Evolutionary conservation across 92 coral and sea anemone genomes (phyloP).

Genomic region (Siderastrea siderea): DNA sequence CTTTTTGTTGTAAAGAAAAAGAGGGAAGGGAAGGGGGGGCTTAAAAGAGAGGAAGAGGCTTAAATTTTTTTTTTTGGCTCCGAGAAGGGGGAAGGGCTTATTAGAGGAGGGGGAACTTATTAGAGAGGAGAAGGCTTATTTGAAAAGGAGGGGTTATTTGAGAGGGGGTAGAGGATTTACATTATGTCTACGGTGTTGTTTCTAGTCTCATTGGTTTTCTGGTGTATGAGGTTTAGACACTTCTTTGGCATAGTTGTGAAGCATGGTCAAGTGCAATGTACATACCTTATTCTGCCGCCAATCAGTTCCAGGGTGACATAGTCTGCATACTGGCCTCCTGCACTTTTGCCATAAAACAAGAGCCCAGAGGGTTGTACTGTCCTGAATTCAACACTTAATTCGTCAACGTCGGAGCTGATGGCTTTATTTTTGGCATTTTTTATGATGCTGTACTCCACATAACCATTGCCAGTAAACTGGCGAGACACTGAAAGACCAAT

Average conservation of each 20-base stretch:
- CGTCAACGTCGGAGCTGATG: conserved; percentile 29
- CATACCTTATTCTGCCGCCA: conserved; percentile 87
- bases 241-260: not conserved
- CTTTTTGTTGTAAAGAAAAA: no score
- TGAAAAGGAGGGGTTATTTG: no score
- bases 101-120: no score
- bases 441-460: conserved; percentile 15
- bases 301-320: conserved; percentile 81
- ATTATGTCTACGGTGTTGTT: no score
- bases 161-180: no score
- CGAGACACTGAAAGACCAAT: conserved; percentile 24
- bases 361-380: conserved; percentile 84
- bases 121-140: no score
- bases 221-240: no score
- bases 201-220: no score
- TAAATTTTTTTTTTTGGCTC: no score
- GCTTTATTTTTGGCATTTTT: not conserved
- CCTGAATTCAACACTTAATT: conserved; percentile 56
- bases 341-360: conserved; percentile 73
- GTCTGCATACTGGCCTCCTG: conserved; percentile 76
- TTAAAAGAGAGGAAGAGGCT: no score
- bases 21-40: no score
- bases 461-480: conserved; percentile 40
- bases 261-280: not conserved
- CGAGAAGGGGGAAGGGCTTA: no score